These are phyloP conservation scores for Antitype chi DNA, from an alignment of 2,888 invertebrate species.

Conservation along the genomic window DNA sequence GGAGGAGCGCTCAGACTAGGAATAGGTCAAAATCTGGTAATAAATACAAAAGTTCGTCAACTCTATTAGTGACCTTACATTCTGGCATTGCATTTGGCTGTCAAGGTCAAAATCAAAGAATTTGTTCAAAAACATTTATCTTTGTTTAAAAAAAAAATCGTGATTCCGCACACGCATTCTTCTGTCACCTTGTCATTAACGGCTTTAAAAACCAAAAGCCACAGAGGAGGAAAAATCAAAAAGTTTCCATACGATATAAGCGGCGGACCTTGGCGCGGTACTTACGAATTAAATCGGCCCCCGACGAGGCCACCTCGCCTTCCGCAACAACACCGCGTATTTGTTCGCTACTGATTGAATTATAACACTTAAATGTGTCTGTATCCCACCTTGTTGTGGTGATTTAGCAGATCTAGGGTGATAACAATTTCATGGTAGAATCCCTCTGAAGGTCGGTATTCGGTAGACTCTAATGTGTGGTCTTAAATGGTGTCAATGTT, in stretches of 20 bases:
- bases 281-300: constrained; percentile 83
- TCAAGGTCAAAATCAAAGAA: constrained; percentile 44
- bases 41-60: constrained; percentile 27
- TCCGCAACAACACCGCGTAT: constrained; percentile 71
- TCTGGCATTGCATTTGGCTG: constrained; percentile 24
- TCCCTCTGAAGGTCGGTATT: constrained; percentile 36
- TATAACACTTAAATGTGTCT: constrained; percentile 60
- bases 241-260: constrained; percentile 75
- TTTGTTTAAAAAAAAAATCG: constrained; percentile 33
- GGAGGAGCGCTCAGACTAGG: constrained; percentile 11
- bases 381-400: constrained; percentile 35
- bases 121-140: constrained; percentile 30
- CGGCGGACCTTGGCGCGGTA: constrained; percentile 81
- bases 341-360: constrained; percentile 65
- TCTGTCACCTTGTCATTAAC: constrained; percentile 63
- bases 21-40: constrained; percentile 13
- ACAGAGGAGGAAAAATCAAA: constrained; percentile 73
- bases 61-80: constrained; percentile 33
- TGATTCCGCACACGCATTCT: constrained; percentile 50
- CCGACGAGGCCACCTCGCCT: constrained; percentile 78
- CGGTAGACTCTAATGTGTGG: constrained; percentile 27
- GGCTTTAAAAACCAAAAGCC: constrained; percentile 56
- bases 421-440: constrained; percentile 30
- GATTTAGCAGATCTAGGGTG: constrained; percentile 42
- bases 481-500: constrained; percentile 60